phyloP scores from a whole-genome alignment of 1,140 invertebrate species.

The Aphidius gifuensis region DNA sequence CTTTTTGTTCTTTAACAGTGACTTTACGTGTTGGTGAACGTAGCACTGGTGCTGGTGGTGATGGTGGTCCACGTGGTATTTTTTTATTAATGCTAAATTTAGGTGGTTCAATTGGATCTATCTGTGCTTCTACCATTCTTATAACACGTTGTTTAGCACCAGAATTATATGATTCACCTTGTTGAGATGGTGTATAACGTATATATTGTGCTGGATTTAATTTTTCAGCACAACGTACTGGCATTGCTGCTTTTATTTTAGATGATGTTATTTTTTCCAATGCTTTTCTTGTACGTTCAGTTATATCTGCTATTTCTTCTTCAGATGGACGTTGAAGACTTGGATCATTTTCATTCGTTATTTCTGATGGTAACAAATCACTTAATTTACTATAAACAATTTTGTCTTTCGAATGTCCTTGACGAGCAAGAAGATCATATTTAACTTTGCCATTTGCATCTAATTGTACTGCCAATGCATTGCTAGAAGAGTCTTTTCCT shows the following conservation, averaged over 20 bases:
- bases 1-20: slow-evolving; percentile 97
- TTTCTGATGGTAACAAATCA: slow-evolving; percentile 89
- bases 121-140: slow-evolving; percentile 90
- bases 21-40: slow-evolving; percentile 97
- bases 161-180: slow-evolving; percentile 92
- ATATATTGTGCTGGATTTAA: slow-evolving; percentile 92
- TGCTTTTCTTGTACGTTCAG: slow-evolving; percentile 79
- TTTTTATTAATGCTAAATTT: slow-evolving; percentile 93
- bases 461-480: slow-evolving; percentile 89
- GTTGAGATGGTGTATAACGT: slow-evolving; percentile 95
- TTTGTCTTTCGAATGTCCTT: slow-evolving; percentile 96
- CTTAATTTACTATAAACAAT: slow-evolving; percentile 94
- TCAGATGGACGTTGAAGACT: slow-evolving; percentile 80
- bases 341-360: slow-evolving; percentile 87
- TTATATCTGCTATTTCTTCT: slow-evolving; percentile 82
- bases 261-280: slow-evolving; percentile 84
- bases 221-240: slow-evolving; percentile 87
- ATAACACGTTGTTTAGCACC: slow-evolving; percentile 98
- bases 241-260: slow-evolving; percentile 91
- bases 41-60: slow-evolving; percentile 94
- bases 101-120: slow-evolving; percentile 98
- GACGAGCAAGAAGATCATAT: slow-evolving; percentile 92
- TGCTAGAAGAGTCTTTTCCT: slow-evolving; percentile 74
- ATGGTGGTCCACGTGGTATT: slow-evolving; percentile 96
- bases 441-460: slow-evolving; percentile 94